Conservation (phyloP, 2,888 invertebrate species). For the Tyria jacobaeae region DNA sequence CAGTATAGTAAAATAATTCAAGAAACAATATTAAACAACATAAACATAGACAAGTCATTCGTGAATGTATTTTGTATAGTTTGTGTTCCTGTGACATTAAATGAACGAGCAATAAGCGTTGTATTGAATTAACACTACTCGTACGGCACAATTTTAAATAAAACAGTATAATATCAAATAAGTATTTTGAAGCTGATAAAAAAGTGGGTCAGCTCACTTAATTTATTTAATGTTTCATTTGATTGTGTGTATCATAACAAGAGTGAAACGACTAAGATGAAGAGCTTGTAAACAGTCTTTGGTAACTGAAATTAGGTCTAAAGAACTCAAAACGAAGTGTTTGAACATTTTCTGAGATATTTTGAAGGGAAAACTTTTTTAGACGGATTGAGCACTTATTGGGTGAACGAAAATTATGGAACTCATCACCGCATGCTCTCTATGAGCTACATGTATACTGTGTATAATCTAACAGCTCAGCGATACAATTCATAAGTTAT, state of each 20-base stretch:
- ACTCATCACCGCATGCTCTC: too few species aligned
- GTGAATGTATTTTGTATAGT: not conserved
- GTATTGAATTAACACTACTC: not conserved
- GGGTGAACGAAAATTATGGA: too few species aligned
- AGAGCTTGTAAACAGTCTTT: not conserved
- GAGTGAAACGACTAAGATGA: too few species aligned
- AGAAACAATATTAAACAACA: too few species aligned
- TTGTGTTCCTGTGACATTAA: not conserved
- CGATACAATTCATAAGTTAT: too few species aligned
- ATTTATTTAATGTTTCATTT: not conserved
- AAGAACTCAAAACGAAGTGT: too few species aligned
- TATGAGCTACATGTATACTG: too few species aligned
- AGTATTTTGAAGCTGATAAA: conserved; percentile 1
- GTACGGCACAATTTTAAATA: not conserved
- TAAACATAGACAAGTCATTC: not conserved
- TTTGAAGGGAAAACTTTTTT: too few species aligned
- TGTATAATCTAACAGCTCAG: too few species aligned
- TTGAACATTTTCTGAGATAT: too few species aligned
- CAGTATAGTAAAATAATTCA: not conserved
- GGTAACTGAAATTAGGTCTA: not conserved
- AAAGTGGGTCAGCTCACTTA: not conserved
- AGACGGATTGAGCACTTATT: too few species aligned
- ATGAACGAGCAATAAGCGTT: not conserved
- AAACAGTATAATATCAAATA: too few species aligned
- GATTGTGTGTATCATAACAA: not conserved